A percentile compares a stretch with the other conserved stretches of the same genome.
phyloP scores from a whole-genome alignment of 2,113 vertebrate genomes.

The Hydrolagus affinis region DNA sequence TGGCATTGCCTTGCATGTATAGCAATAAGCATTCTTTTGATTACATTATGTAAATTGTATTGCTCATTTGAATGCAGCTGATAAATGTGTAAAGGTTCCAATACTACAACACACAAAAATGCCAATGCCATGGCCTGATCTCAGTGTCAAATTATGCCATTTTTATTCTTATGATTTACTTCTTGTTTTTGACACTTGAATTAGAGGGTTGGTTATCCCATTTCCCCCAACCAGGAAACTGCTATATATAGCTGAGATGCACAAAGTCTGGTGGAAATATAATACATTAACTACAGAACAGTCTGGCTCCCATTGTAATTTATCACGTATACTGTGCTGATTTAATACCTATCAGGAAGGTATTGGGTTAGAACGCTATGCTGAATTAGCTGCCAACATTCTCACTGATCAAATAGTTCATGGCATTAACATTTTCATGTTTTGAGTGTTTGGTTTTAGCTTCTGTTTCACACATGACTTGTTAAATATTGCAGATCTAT shows the following conservation, averaged over 20 bases:
- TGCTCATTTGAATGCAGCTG: conserved; percentile 12
- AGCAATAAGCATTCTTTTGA: neutral
- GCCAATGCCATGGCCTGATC: neutral
- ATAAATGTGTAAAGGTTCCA: neutral
- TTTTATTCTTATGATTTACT: neutral
- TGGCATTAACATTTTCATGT: neutral
- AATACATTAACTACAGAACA: neutral
- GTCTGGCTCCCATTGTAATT: too few relatives aligned
- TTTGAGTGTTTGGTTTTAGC: neutral
- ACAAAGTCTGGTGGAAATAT: neutral
- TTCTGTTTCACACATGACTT: conserved; percentile 14
- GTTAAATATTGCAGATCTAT: neutral
- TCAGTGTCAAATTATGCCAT: neutral
- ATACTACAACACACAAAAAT: neutral
- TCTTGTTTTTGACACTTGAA: neutral
- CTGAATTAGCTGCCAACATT: too few relatives aligned
- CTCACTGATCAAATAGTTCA: neutral
- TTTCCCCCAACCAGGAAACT: neutral
- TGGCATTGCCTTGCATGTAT: conserved; percentile 20
- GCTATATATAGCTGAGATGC: neutral
- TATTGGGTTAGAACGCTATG: too few relatives aligned
- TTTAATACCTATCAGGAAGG: too few relatives aligned
- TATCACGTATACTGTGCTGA: too few relatives aligned
- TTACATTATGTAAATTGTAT: conserved; percentile 8
- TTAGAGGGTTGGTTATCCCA: neutral